Base-by-base conservation (phyloP, 2,113 vertebrate species). In the Empidonax traillii region DNA sequence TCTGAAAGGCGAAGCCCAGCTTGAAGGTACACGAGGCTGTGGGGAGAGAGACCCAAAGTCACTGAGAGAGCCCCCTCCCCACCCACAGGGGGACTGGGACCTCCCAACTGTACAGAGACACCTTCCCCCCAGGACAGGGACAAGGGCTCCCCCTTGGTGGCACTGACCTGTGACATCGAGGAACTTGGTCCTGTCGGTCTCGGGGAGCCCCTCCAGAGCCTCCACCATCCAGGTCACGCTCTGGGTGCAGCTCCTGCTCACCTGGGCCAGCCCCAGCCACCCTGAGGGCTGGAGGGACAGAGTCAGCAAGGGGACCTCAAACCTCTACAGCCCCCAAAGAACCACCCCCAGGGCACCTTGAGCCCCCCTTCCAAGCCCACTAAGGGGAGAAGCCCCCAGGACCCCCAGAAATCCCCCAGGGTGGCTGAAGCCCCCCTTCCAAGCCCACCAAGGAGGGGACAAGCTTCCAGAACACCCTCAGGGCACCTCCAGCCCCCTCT, bases 1-100 rank as follows among this genome's bases (percentile, higher is more conserved):
- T 98, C 76, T 98, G 99, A 96, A 99, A 97, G 72, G 97, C 97
- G 78, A 98, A 98, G n/a, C 97, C 98, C 76, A 99, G 88, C 86
- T 98, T 98, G 96, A 97, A 99, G 14, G 98, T 87, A 18, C 98
- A 98, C 10, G 96, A 97, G 35, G 97, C 99, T 99, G 93, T 13
- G 43, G 25, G 1, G 1, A 74, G 56, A 35, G 5, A 8, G 18
- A 8, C 30, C 6, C 62, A 65, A 30, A 18, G 58, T 17, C 35
- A 61, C 35, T 52, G 6, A 2, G 21, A 13, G 13, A 46, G 8
- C 15, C 7, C 17, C 10, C 14, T 21, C n/a, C 10, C 33, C 1
- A 2, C 3, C 30, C 41, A n/a, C 20, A 9, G 7, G 3, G 24
- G 16, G 17, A 15, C 33, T 1, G 6, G 21, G 30, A 30, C 30